A percentile compares a stretch with the other conserved stretches of the same genome.
Conservation (phyloP, 2,797 vertebrate genomes). For the Sebastolobus alascanus region DNA sequence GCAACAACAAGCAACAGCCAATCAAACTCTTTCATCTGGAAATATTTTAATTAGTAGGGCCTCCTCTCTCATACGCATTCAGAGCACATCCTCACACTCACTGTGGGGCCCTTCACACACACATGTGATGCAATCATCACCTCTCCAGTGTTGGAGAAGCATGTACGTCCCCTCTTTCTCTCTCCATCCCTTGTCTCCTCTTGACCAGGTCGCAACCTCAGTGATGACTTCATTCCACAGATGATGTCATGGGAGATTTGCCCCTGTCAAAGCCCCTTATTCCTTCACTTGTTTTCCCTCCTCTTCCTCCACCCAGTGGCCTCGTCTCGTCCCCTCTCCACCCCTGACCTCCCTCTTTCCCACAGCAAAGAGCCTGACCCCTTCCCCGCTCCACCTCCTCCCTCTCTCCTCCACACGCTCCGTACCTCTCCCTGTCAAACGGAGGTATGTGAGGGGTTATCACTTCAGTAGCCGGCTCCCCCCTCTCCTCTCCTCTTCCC, state of each 20-base stretch:
- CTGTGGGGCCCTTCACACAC: constrained; percentile 42
- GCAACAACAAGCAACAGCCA: constrained; percentile 44
- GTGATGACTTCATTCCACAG: constrained; percentile 44
- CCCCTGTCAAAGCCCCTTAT: constrained; percentile 27
- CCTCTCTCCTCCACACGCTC: constrained; percentile 7
- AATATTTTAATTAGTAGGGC: constrained; percentile 58
- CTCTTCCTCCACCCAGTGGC: constrained; percentile 2
- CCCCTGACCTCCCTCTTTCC: constrained; percentile 40
- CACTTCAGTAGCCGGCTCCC: constrained; percentile 25
- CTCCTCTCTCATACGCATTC: constrained; percentile 48
- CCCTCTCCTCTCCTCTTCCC: neutral
- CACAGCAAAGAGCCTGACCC: constrained; percentile 30
- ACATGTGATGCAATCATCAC: constrained; percentile 39
- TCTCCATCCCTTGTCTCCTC: constrained; percentile 15
- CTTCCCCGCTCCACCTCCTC: neutral
- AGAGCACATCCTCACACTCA: constrained; percentile 33
- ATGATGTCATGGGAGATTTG: constrained; percentile 62
- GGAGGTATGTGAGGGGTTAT: constrained; percentile 55
- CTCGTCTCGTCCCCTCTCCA: constrained; percentile 7
- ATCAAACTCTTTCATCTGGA: constrained; percentile 51
- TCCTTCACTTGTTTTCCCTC: constrained; percentile 22
- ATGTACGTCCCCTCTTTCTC: neutral
- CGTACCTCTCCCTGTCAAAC: constrained; percentile 31
- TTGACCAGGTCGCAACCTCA: constrained; percentile 45
- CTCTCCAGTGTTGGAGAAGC: constrained; percentile 21